Conservation (phyloP, 2,888 invertebrate genomes). For the Cosmorhoe ocellata region DNA sequence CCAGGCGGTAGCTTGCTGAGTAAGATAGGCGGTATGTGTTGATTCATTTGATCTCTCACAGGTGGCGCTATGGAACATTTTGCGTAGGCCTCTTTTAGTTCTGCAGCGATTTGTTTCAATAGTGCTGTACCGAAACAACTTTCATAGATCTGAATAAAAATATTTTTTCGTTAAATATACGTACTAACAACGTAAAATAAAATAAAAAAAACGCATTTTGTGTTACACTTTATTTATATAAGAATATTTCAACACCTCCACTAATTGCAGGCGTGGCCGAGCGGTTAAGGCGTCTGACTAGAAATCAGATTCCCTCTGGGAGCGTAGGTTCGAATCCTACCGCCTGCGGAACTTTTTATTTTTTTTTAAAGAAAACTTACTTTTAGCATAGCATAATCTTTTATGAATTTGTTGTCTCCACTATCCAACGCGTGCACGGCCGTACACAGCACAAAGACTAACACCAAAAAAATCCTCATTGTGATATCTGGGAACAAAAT, state of each 20-base stretch:
- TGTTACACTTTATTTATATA: background rate
- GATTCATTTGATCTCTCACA: slow-evolving; percentile 63
- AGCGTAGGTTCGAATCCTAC: slow-evolving; percentile 96
- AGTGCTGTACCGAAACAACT: slow-evolving; percentile 87
- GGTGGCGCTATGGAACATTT: slow-evolving; percentile 84
- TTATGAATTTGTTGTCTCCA: slow-evolving; percentile 86
- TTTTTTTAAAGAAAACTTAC: slow-evolving; percentile 58
- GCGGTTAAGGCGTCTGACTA: slow-evolving; percentile 95
- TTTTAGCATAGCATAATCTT: slow-evolving; percentile 89
- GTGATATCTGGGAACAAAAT: slow-evolving; percentile 34
- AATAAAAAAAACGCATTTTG: background rate
- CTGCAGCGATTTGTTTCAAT: slow-evolving; percentile 85
- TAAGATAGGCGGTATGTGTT: slow-evolving; percentile 63
- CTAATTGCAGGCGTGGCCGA: slow-evolving; percentile 89
- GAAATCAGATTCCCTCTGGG: slow-evolving; percentile 95
- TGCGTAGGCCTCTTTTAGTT: slow-evolving; percentile 85
- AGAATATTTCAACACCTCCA: too few species aligned
- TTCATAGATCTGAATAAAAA: slow-evolving; percentile 84
- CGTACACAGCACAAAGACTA: slow-evolving; percentile 50
- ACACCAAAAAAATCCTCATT: slow-evolving; percentile 41
- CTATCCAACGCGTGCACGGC: slow-evolving; percentile 72
- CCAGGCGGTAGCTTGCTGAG: slow-evolving; percentile 71
- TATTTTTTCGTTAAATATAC: too few species aligned
- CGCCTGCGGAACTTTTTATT: slow-evolving; percentile 84
- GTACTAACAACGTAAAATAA: too few species aligned